These are phyloP conservation scores for Gila robusta DNA, from an alignment of 2,797 vertebrate species.

Conservation along the genomic window DNA sequence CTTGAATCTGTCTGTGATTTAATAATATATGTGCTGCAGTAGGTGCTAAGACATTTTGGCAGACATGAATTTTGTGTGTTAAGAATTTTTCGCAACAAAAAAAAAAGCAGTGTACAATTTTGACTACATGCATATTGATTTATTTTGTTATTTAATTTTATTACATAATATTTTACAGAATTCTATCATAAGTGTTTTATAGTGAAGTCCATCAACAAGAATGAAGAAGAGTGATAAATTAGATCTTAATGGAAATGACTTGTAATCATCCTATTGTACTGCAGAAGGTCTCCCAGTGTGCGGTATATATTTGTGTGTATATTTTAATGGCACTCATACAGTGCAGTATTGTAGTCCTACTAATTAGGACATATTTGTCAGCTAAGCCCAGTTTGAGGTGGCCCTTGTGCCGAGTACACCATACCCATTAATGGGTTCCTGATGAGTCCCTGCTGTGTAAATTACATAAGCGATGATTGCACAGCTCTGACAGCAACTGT, in stretches of 20 bases:
- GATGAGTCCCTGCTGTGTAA: slow-evolving; percentile 21
- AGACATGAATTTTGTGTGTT: background rate
- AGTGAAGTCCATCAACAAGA: background rate
- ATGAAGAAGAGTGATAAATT: background rate
- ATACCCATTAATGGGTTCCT: slow-evolving; percentile 47
- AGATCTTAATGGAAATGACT: background rate
- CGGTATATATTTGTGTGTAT: slow-evolving; percentile 21
- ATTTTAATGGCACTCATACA: slow-evolving; percentile 42
- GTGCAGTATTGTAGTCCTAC: slow-evolving; percentile 64
- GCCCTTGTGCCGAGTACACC: slow-evolving; percentile 43
- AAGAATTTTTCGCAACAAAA: background rate
- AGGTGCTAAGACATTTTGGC: background rate
- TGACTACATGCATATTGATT: background rate
- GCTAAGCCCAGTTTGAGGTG: slow-evolving; percentile 64
- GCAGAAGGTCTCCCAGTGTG: background rate
- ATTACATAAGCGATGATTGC: slow-evolving; percentile 33
- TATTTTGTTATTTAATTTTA: background rate
- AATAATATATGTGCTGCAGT: background rate
- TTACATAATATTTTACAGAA: background rate
- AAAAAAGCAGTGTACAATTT: background rate
- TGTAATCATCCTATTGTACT: background rate
- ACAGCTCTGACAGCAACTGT: background rate
- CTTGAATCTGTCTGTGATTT: background rate
- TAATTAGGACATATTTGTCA: slow-evolving; percentile 72
- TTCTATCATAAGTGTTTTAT: background rate